These are phyloP conservation scores for Protobothrops mucrosquamatus DNA, from an alignment of 2,113 vertebrate species.

Conservation along the genomic window DNA sequence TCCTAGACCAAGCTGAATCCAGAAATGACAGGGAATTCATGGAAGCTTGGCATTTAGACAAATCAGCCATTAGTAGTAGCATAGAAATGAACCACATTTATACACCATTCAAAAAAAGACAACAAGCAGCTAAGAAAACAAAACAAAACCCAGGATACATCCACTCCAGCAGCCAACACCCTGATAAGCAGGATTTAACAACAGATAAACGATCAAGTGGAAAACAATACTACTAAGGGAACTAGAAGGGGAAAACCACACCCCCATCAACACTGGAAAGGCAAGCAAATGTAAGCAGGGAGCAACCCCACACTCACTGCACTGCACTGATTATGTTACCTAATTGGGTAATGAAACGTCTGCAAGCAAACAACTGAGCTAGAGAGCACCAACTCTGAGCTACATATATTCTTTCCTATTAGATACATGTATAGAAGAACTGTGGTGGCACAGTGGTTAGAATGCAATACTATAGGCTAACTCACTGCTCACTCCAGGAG, in stretches of 20 bases:
- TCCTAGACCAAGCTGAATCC: neutral
- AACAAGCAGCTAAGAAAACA: neutral
- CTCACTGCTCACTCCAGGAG: no score
- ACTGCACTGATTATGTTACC: neutral
- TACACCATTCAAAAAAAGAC: neutral
- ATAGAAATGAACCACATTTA: neutral
- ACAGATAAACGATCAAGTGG: no score
- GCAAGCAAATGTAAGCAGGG: neutral
- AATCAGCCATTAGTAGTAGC: neutral
- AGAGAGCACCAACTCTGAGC: neutral
- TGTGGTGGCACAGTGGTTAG: no score
- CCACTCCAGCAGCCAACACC: neutral
- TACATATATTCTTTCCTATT: neutral
- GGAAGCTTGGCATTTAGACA: neutral
- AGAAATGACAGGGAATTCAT: neutral
- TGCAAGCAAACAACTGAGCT: neutral
- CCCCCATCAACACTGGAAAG: neutral
- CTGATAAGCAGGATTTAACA: no score
- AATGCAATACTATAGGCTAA: no score
- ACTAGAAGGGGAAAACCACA: neutral
- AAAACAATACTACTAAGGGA: neutral
- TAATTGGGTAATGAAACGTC: neutral
- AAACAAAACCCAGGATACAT: neutral
- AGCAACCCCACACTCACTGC: neutral
- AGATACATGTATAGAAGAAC: neutral